Percentiles rank a stretch among this genome's conserved stretches.
phyloP scores from a whole-genome alignment of 92 coral and sea anemone genomes.

The Meandrina meandrites region DNA sequence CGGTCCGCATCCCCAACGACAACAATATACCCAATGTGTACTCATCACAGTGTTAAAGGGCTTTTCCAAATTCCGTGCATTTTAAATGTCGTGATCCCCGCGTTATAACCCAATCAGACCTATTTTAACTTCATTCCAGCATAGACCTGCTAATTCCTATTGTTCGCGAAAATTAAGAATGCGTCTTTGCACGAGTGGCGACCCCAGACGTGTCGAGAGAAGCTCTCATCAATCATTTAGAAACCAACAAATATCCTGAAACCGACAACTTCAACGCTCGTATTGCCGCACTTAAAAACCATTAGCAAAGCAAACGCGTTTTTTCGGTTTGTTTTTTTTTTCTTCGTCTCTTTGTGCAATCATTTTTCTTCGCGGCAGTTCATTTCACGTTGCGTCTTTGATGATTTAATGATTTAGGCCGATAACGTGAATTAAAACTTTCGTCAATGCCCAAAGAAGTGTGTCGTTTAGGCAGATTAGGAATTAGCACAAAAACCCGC shows the following conservation, averaged over 20 bases:
- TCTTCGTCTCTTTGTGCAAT: too few relatives aligned
- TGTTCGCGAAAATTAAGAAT: slow-evolving; percentile 40
- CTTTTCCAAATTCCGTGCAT: slow-evolving; percentile 8
- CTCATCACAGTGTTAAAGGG: background rate
- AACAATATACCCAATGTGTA: background rate
- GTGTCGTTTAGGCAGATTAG: slow-evolving; percentile 56
- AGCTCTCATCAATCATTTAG: slow-evolving; percentile 49
- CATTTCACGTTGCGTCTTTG: slow-evolving; percentile 36
- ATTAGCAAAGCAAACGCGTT: slow-evolving; percentile 2
- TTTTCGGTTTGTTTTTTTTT: slow-evolving; percentile 20
- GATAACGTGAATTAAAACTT: slow-evolving; percentile 44
- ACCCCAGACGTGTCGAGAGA: slow-evolving; percentile 36
- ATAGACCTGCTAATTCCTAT: slow-evolving; percentile 36
- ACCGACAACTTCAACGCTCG: slow-evolving; percentile 22
- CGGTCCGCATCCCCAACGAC: background rate
- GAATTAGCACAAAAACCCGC: slow-evolving; percentile 35
- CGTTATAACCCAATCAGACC: slow-evolving; percentile 20
- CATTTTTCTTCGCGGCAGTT: slow-evolving; percentile 26
- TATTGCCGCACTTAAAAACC: slow-evolving; percentile 15
- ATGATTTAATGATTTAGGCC: slow-evolving; percentile 47
- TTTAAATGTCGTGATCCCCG: slow-evolving; percentile 15
- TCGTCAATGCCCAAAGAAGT: slow-evolving; percentile 30
- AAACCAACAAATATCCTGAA: slow-evolving; percentile 32
- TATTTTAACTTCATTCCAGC: slow-evolving; percentile 13
- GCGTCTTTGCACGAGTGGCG: slow-evolving; percentile 23